These are phyloP conservation scores for Melanostoma mellinum DNA, from an alignment of 2,888 invertebrate species.

Conservation along the genomic window DNA sequence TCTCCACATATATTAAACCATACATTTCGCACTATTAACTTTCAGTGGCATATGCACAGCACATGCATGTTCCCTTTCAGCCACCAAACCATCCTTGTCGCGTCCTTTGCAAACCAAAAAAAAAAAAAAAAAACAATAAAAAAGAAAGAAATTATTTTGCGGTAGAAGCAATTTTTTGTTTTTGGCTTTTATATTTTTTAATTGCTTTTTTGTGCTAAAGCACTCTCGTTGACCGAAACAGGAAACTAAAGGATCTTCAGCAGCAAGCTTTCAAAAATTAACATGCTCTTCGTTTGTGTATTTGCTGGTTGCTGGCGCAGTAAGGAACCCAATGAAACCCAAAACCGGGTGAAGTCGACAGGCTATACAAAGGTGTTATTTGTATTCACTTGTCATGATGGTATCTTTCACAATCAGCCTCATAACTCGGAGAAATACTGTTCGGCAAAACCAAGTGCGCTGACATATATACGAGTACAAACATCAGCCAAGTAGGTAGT, in stretches of 20 bases:
- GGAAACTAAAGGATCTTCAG: constrained; percentile 15
- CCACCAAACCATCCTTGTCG: neutral
- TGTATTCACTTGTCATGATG: constrained; percentile 34
- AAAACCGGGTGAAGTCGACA: constrained; percentile 2
- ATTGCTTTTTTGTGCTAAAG: constrained; percentile 52
- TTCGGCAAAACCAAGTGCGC: neutral
- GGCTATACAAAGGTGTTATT: constrained; percentile 2
- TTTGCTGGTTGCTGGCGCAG: neutral
- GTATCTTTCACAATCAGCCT: neutral
- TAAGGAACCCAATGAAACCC: constrained; percentile 4
- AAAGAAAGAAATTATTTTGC: constrained; percentile 16
- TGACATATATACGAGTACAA: neutral
- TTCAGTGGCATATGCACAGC: constrained; percentile 15
- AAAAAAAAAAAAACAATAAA: neutral
- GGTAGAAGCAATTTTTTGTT: constrained; percentile 27
- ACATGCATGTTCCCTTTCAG: constrained; percentile 6
- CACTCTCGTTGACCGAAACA: constrained; percentile 37
- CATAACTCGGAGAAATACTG: constrained; percentile 21
- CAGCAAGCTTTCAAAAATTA: neutral
- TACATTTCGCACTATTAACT: constrained; percentile 68
- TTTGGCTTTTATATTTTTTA: constrained; percentile 42
- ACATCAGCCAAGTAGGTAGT: too few species aligned
- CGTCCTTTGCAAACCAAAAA: neutral
- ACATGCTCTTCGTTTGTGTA: neutral
- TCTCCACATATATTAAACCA: constrained; percentile 60